Base-by-base conservation (phyloP, 2,797 vertebrate genomes). In the Valencia hispanica region DNA sequence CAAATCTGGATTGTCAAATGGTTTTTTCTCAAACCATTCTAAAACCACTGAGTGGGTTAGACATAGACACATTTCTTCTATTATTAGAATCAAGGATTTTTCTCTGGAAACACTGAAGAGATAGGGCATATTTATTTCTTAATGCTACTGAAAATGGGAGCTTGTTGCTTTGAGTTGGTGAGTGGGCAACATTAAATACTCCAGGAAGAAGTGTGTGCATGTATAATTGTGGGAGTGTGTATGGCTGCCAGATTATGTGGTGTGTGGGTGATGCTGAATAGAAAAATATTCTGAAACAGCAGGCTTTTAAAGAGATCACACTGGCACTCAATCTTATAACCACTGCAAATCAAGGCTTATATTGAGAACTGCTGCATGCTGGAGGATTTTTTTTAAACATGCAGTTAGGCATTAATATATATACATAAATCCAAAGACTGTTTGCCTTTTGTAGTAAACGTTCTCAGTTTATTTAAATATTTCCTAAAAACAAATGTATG, bases 261-360 rank as follows among this genome's bases (percentile, higher is more conserved):
- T 85, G 86, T 87, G 90, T 92, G 89, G 88, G 90, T 84, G 92
- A 87, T 79, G 72, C 12, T 89, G 87, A 89, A 93, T 69, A 77
- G 87, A 93, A 81, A 86, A 83, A 81, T 86, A 82, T 88, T 89
- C 91, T 88, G 82, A 90, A 92, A 93, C 85, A 79, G 87, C 91
- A 88, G 85, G 85, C 86, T 89, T 89, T 89, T 90, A 91, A 69
- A 78, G 93, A 84, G 71, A 77, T 79, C 36, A 85, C 84, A 85
- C 81, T 87, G 85, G 84, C 85, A 84, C 81, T 84, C 78, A 75
- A 70, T 88, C 86, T 83, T 75, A 75, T 80, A 79, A 77, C 73
- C 74, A 72, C 80, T 77, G 72, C 69, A 78, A 84, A 87, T 89
- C 25, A 73, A 73, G 9, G 65, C n/a, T 79, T 79, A 81, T 80